Percentiles rank a stretch among this genome's conserved stretches.
Evolutionary conservation across 1,140 invertebrate genomes (phyloP).

Genomic region (Drosophila ananassae): DNA sequence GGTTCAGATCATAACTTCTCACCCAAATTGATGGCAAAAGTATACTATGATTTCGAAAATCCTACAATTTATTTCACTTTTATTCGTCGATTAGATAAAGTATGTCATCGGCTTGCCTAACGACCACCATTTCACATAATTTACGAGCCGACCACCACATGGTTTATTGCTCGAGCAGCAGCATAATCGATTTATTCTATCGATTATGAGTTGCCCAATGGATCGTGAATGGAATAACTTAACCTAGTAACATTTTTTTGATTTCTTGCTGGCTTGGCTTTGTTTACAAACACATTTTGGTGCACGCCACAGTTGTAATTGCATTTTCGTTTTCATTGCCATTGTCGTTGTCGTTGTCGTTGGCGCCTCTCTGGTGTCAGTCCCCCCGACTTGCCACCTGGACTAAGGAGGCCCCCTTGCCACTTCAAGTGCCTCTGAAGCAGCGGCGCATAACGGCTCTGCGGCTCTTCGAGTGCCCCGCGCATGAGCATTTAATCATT

Average conservation of each 20-base stretch:
- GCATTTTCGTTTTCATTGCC: slow-evolving; percentile 57
- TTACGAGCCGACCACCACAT: slow-evolving; percentile 3
- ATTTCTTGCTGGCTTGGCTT: slow-evolving; percentile 30
- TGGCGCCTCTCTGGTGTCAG: not conserved
- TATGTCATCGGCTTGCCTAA: no score
- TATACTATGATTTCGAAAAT: not conserved
- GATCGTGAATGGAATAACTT: slow-evolving; percentile 30
- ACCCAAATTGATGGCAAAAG: no score
- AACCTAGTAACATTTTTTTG: slow-evolving; percentile 41
- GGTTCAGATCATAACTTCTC: no score
- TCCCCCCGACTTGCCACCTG: not conserved
- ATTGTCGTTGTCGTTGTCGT: slow-evolving; percentile 30
- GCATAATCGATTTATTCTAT: slow-evolving; percentile 48
- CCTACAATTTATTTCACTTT: not conserved
- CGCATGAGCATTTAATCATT: slow-evolving; percentile 35
- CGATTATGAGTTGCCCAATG: slow-evolving; percentile 35
- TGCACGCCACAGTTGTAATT: slow-evolving; percentile 24
- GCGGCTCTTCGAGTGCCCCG: slow-evolving; percentile 41
- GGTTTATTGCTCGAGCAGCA: slow-evolving; percentile 31
- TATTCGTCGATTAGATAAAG: not conserved
- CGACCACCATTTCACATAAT: not conserved
- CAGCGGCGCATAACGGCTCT: slow-evolving; percentile 56
- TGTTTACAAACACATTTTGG: slow-evolving; percentile 38
- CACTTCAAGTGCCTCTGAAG: not conserved
- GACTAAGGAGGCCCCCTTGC: not conserved